A percentile compares a stretch with the other conserved stretches of the same genome.
Evolutionary conservation across 2,888 invertebrate genomes (phyloP).

Genomic region (Siphlonurus alternatus): DNA sequence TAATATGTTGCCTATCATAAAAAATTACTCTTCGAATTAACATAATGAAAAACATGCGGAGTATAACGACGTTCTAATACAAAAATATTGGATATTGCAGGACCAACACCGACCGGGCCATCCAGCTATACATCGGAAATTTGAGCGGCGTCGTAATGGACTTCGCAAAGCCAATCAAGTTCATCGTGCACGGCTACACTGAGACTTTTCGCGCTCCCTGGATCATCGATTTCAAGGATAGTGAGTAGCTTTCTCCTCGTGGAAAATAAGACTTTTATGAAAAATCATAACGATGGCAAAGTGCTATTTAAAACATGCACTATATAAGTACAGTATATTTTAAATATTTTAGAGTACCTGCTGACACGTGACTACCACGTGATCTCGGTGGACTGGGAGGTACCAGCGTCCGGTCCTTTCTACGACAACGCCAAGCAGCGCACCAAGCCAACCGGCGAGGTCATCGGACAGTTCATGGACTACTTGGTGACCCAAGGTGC

Average conservation of each 20-base stretch:
- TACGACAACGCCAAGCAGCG: conserved; percentile 4
- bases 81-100: too few relatives aligned
- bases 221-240: not conserved
- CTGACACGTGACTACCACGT: conserved; percentile 16
- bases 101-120: not conserved
- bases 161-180: not conserved
- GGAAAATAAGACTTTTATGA: too few relatives aligned
- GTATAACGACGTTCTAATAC: too few relatives aligned
- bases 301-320: too few relatives aligned
- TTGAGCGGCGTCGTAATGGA: not conserved
- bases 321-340: not conserved
- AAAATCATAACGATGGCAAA: too few relatives aligned
- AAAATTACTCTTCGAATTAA: too few relatives aligned
- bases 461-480: conserved; percentile 4
- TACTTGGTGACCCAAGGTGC: conserved; percentile 5
- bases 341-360: conserved; percentile 27
- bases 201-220: not conserved
- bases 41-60: too few relatives aligned
- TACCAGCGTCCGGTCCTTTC: conserved; percentile 4
- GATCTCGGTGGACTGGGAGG: conserved; percentile 8
- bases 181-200: not conserved
- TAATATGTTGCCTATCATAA: too few relatives aligned
- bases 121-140: not conserved
- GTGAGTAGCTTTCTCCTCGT: not conserved
- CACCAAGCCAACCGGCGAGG: not conserved